Conservation (phyloP, 2,888 invertebrate species). For the Macaria liturata region DNA sequence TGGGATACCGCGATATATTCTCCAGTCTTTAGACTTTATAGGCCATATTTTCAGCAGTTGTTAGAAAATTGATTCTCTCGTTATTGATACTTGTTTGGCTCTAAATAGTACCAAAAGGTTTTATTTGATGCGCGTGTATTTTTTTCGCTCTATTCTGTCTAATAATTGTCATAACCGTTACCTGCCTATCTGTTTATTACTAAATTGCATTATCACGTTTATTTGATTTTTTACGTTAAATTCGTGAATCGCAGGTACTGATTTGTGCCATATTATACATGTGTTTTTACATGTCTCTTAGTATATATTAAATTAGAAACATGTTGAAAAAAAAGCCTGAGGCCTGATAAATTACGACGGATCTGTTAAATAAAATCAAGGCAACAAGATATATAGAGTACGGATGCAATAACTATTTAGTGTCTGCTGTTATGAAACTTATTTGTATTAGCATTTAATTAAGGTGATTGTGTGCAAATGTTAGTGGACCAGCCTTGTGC, state of each 20-base stretch:
- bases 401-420: slow-evolving; percentile 16
- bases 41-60: no score
- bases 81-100: no score
- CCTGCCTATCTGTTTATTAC: no score
- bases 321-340: neutral
- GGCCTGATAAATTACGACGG: neutral
- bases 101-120: no score
- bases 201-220: no score
- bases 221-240: no score
- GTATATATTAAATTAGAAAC: neutral
- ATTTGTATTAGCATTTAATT: slow-evolving; percentile 15
- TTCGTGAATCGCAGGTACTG: no score
- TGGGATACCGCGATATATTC: neutral
- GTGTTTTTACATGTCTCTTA: neutral
- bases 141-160: no score
- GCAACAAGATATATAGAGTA: neutral
- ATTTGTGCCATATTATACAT: no score
- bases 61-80: no score
- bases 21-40: neutral
- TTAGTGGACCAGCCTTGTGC: slow-evolving; percentile 31
- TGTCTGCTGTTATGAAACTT: slow-evolving; percentile 2
- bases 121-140: no score
- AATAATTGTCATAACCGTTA: no score
- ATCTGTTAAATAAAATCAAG: slow-evolving; percentile 9
- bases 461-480: slow-evolving; percentile 37